Percentiles rank a stretch among this genome's conserved stretches.
phyloP scores from a whole-genome alignment of 2,113 vertebrate genomes.

The Dolichallabes microphthalmus region DNA sequence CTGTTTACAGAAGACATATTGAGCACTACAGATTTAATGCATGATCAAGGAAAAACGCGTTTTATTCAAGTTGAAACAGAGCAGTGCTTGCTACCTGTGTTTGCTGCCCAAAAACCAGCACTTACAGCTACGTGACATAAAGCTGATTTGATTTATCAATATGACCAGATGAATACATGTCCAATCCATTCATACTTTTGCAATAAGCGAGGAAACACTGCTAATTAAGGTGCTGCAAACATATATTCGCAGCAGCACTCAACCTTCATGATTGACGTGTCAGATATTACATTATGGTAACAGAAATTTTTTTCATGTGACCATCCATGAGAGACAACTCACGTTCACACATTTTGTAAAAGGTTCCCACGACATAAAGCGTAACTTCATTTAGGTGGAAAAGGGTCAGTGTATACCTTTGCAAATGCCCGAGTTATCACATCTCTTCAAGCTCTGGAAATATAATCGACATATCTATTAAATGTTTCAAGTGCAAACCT shows the following conservation, averaged over 20 bases:
- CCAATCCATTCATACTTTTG: background rate
- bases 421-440: constrained; percentile 10
- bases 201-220: background rate
- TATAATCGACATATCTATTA: background rate
- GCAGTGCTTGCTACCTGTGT: background rate
- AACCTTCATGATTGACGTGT: no score
- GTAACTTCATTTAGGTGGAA: background rate
- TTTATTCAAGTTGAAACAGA: background rate
- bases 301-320: background rate
- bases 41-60: background rate
- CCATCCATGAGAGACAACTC: background rate
- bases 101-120: background rate
- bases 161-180: background rate
- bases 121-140: background rate
- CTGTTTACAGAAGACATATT: background rate
- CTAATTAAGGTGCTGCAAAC: background rate
- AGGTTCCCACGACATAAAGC: background rate
- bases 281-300: background rate
- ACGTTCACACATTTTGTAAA: background rate
- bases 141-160: background rate
- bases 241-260: background rate
- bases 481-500: background rate
- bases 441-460: background rate
- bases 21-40: background rate
- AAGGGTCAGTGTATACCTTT: background rate